These are phyloP conservation scores for Hydrotaea diabolus DNA, from an alignment of 2,888 invertebrate genomes.

Conservation along the genomic window DNA sequence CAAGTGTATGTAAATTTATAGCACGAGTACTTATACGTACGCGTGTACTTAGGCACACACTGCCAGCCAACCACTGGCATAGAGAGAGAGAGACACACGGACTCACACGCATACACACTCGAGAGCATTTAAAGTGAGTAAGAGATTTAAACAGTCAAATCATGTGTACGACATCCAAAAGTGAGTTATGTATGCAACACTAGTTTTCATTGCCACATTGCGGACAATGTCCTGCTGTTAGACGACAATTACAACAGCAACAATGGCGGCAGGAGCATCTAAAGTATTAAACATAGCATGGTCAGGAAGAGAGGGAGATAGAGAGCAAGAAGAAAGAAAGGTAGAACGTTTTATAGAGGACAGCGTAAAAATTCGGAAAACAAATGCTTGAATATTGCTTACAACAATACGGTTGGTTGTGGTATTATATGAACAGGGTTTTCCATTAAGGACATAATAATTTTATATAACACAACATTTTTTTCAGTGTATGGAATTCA, in stretches of 20 bases:
- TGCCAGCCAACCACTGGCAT: no score
- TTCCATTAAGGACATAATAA: no score
- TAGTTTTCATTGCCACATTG: slow-evolving; percentile 65
- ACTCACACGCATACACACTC: neutral
- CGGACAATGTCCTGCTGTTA: slow-evolving; percentile 63
- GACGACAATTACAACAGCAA: slow-evolving; percentile 42
- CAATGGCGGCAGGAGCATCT: neutral
- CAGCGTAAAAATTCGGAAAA: no score
- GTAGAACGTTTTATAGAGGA: no score
- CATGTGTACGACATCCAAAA: slow-evolving; percentile 54
- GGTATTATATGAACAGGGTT: no score
- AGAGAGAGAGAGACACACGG: no score
- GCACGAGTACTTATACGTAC: neutral
- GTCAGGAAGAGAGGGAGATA: neutral
- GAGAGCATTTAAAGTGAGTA: neutral
- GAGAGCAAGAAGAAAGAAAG: no score
- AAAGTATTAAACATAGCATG: neutral
- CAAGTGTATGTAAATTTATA: neutral
- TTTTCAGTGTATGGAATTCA: no score
- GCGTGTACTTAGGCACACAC: no score
- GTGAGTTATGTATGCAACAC: slow-evolving; percentile 56
- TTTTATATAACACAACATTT: no score
- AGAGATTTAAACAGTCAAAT: slow-evolving; percentile 57
- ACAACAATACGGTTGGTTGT: no score
- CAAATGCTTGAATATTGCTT: no score